Percentiles rank a stretch among this genome's conserved stretches.
Conservation (phyloP, 35 echinoderm and acorn worm species). For the Hemicentrotus pulcherrimus region DNA sequence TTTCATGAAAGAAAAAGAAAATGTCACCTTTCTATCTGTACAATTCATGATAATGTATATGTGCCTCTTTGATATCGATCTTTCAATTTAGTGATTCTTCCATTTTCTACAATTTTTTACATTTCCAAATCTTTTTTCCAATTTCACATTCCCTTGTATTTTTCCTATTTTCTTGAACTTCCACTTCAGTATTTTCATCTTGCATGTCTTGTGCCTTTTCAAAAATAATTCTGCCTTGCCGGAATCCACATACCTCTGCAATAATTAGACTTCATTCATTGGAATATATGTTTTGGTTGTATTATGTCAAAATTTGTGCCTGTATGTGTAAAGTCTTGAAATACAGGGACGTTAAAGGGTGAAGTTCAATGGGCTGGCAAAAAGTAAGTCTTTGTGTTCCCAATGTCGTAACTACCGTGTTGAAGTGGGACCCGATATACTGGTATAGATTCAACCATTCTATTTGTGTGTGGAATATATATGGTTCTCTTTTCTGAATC, state of each 20-base stretch:
- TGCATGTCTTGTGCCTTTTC: slow-evolving; percentile 16
- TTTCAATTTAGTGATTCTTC: neutral
- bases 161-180: neutral
- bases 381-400: neutral
- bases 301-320: neutral
- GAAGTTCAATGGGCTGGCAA: neutral
- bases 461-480: neutral
- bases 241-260: neutral
- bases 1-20: neutral
- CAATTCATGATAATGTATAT: neutral
- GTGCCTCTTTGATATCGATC: neutral
- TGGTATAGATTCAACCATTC: neutral
- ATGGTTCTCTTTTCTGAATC: neutral
- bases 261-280: neutral
- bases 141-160: neutral
- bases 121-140: neutral
- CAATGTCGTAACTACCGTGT: neutral
- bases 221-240: neutral
- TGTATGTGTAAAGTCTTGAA: neutral
- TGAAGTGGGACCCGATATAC: neutral
- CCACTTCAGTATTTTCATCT: slow-evolving; percentile 10
- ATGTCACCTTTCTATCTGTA: neutral
- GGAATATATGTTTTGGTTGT: neutral
- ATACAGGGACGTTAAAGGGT: neutral
- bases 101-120: neutral